A percentile compares a stretch with the other conserved stretches of the same genome.
Conservation (phyloP, 2,113 vertebrate species). For the Alouatta palliata region DNA sequence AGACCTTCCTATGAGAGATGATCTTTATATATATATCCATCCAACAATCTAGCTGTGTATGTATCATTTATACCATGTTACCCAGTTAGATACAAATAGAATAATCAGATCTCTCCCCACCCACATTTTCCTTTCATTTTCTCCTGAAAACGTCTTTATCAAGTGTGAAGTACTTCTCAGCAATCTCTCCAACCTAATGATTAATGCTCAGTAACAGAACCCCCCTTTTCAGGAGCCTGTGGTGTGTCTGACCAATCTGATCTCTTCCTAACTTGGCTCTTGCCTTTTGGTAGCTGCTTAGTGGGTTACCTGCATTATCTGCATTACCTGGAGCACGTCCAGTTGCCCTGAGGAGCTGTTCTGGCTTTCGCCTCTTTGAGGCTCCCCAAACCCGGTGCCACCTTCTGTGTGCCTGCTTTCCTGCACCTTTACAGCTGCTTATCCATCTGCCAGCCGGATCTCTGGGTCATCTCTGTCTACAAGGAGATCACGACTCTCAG, state of each 20-base stretch:
- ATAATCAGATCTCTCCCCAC: accelerated
- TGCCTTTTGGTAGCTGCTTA: neutral
- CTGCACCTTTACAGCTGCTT: accelerated
- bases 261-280: too few species aligned
- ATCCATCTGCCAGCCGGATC: neutral
- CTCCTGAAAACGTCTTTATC: too few species aligned
- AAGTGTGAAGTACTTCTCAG: neutral
- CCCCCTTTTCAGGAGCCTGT: neutral
- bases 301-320: neutral
- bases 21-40: neutral
- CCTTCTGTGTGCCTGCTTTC: accelerated
- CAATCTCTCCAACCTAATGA: neutral
- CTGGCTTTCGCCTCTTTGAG: too few species aligned
- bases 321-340: too few species aligned
- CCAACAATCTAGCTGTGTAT: neutral
- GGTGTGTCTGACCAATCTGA: too few species aligned
- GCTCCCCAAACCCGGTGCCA: too few species aligned
- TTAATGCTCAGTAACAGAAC: too few species aligned
- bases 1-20: neutral
- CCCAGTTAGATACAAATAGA: accelerated
- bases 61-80: accelerated
- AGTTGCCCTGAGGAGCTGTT: neutral
- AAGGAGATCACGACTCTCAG: neutral
- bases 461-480: too few species aligned
- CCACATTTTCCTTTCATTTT: too few species aligned